Base-by-base conservation (phyloP, 2,113 vertebrate species). In the Chinchilla lanigera region DNA sequence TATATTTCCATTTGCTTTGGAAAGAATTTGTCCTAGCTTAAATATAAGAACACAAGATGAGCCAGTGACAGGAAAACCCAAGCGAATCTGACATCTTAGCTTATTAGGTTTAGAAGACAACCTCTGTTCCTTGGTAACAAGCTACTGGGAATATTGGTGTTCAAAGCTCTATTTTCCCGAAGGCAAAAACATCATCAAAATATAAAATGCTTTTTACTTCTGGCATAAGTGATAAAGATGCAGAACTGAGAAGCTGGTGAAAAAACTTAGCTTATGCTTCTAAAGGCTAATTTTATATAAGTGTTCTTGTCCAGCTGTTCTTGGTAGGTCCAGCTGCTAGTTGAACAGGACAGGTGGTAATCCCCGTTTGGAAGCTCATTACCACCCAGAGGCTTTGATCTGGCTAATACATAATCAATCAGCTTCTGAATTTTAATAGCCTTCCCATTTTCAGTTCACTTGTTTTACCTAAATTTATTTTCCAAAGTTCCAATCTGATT, bases 401-500 rank as follows among this genome's bases (percentile, higher is more conserved):
- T 98, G 97, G 89, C 95, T 98, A 93, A 98, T 98, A 97, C 98
- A 98, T 98, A 98, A 98, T 98, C 98, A 98, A 98, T 98, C 97
- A 97, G 94, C 94, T 93, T 92, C 96, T 98, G 95, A 96, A 98
- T 98, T 98, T 98, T 98, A 98, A 98, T 98, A 54, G 86, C 69
- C 93, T 97, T 52, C 54, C 77, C 95, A 90, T 97, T 98, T 98
- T 98, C 95, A 85, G 95, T 98, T 97, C 47, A 35, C 97, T 94
- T 97, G 89, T 97, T 90, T 97, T 96, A 94, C 95, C 94, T 91
- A 95, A 85, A 97, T 93, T 94, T 95, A 94, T 96, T 98, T 98
- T 98, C 92, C 78, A 90, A 97, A 97, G 96, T 75, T 41, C 94
- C 89, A 84, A 96, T 86, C 93, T 97, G 96, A 95, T 93, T 97